phyloP scores from a whole-genome alignment of 92 coral and sea anemone species.

The Actinernus sp. region DNA sequence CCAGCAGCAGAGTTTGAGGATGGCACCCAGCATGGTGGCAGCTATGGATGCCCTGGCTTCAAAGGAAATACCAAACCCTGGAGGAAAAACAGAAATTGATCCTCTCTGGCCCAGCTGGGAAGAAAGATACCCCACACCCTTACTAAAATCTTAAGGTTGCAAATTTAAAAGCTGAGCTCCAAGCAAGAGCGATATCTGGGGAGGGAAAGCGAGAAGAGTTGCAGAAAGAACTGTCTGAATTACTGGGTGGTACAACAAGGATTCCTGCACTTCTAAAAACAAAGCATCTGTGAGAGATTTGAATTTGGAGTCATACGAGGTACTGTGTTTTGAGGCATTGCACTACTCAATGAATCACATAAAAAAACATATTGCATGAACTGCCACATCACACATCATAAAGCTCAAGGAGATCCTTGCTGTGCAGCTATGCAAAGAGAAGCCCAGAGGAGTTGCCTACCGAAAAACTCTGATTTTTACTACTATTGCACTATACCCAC shows the following conservation, averaged over 20 bases:
- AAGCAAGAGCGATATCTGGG: constrained; percentile 2
- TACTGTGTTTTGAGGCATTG: constrained; percentile 26
- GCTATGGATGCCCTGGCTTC: constrained; percentile 11
- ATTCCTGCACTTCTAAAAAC: constrained; percentile 20
- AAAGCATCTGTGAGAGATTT: neutral
- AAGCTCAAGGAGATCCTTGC: no score
- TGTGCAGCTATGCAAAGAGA: no score
- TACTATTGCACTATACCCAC: no score
- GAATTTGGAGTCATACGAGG: constrained; percentile 21
- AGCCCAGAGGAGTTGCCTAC: no score
- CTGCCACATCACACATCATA: constrained; percentile 29
- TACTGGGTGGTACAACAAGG: constrained; percentile 7
- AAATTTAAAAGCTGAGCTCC: constrained; percentile 1
- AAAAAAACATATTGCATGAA: constrained; percentile 9
- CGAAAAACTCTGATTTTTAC: no score
- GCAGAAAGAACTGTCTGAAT: neutral
- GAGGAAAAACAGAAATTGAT: constrained; percentile 3
- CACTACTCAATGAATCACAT: constrained; percentile 25
- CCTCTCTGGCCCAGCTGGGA: constrained; percentile 8
- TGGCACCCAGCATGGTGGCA: constrained; percentile 28
- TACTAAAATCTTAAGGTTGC: constrained; percentile 14
- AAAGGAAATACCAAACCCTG: constrained; percentile 8
- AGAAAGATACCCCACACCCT: constrained; percentile 2
- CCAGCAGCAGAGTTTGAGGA: constrained; percentile 15
- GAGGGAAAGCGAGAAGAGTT: constrained; percentile 3